phyloP scores from a whole-genome alignment of 2,888 invertebrate species.

The Heliconius hortense region DNA sequence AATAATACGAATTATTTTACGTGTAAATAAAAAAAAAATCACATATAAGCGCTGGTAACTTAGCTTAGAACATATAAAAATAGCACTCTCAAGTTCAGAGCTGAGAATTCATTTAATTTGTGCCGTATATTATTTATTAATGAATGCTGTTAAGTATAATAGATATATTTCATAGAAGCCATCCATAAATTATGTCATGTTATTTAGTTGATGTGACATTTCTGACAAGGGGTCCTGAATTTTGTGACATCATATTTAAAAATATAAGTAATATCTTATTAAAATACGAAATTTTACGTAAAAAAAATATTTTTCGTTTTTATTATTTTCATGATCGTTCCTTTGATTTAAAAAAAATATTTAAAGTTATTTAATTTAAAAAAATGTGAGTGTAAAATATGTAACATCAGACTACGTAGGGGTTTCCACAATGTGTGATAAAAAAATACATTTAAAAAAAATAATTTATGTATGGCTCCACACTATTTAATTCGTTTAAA shows the following conservation, averaged over 20 bases:
- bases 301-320: background rate
- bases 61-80: slow-evolving; percentile 13
- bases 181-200: background rate
- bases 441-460: background rate
- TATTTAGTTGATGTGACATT: background rate
- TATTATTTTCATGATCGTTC: too few species aligned
- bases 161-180: background rate
- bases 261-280: background rate
- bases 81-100: background rate
- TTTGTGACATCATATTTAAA: background rate
- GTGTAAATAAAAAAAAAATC: slow-evolving; percentile 5
- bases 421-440: background rate
- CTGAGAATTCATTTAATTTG: slow-evolving; percentile 7
- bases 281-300: background rate
- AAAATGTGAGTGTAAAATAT: too few species aligned
- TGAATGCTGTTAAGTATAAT: background rate
- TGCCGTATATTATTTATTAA: slow-evolving; percentile 10
- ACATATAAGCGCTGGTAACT: slow-evolving; percentile 21
- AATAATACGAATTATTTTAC: background rate
- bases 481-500: background rate
- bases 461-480: background rate
- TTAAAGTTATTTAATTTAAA: too few species aligned
- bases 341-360: too few species aligned
- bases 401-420: background rate
- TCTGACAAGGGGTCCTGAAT: background rate